Evolutionary conservation across 2,888 invertebrate species (phyloP), one percentile per base, ranked within the genome.

Genomic region (Metacarcinus magister): DNA sequence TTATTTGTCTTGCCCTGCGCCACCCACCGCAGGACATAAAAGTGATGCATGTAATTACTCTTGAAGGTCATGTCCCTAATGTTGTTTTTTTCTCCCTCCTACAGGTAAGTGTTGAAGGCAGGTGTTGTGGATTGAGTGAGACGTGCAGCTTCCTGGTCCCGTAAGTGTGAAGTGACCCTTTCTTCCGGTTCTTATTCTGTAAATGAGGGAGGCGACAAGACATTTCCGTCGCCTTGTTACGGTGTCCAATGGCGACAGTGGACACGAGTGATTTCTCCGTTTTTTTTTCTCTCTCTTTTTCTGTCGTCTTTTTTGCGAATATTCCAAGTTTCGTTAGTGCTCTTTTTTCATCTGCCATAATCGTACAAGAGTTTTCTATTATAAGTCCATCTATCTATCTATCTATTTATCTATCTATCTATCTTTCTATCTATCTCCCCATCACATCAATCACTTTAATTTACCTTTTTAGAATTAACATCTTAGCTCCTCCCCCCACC

Each of bases 21-120:
- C 87, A 39, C 87, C 32, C 87, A n/a, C 39, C 39, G 32, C 39
- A 39, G 87, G 87, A 87, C 87, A 87, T 39, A 39, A 39, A 87
- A 87, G 39, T 87, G 87, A 48, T n/a, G 91, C 28, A 39, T 91
- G 91, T 91, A 48, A 48, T 44, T 44, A 48, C 48, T 44, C 91
- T 46, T n/a, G n/a, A 48, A 91, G 91, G 60, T 60, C 43, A 75
- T 93, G 75, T 93, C 75, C 43, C n/a, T 44, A 75, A 87, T 60
- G 67, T 39, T 43, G 2, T 93, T 48, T 44, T 87, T 44, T 94
- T 46, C 23, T 94, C 82, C 23, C 94, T 82, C 94, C 94, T 48
- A 16, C 87, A 94, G 94, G 94, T 94, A 94, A 94, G 94, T 94
- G 94, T n/a, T 44, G 82, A n/a, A 19, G 46, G 43, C 54, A 32